Evolutionary conservation across 2,113 vertebrate genomes (phyloP), one percentile per base, ranked within the genome.

Genomic region (Rhinolophus ferrumequinum): DNA sequence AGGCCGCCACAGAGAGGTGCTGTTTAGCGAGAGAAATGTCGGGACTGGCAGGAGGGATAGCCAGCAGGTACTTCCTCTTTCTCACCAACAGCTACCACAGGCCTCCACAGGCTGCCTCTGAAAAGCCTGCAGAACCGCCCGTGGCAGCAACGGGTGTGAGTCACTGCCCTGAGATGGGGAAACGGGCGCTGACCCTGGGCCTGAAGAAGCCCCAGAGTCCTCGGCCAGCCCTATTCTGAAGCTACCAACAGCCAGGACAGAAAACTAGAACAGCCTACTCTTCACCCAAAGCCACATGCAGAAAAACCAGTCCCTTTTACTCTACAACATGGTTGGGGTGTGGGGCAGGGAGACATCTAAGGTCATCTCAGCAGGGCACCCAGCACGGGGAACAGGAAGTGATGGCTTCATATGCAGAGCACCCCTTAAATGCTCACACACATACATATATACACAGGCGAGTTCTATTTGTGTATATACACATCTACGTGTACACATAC

Each of bases 1-100:
- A 24, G 88, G 83, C 91, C 62, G 88, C 96, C 96, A 95, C 97
- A 33, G 44, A 90, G 91, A 95, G 97, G 96, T 93, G 96, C 93
- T 97, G 84, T 87, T 93, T 47, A 62, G 84, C 3, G 81, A 82
- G 28, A 93, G 67, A 93, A 84, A n/a, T 14, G 81, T 38, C 81
- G 6, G 12, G 35, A 60, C 38, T 22, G n/a, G 81, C 52, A 56
- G 30, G 50, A 64, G 15, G 24, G 21, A 54, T 1, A 26, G 76
- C 62, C 66, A 41, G 30, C 54, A 69, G 69, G 41, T 15, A 50
- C 96, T 93, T 92, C 75, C 94, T 94, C 91, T 88, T 93, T 88
- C 88, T 92, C 84, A 75, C 54, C 69, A 38, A 52, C 1, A 67
- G 75, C 50, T 14, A 35, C 72, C 54, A 8, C 1, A 2, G 26